Conservation (phyloP, 2,888 invertebrate genomes). For the Tetragonisca angustula region DNA sequence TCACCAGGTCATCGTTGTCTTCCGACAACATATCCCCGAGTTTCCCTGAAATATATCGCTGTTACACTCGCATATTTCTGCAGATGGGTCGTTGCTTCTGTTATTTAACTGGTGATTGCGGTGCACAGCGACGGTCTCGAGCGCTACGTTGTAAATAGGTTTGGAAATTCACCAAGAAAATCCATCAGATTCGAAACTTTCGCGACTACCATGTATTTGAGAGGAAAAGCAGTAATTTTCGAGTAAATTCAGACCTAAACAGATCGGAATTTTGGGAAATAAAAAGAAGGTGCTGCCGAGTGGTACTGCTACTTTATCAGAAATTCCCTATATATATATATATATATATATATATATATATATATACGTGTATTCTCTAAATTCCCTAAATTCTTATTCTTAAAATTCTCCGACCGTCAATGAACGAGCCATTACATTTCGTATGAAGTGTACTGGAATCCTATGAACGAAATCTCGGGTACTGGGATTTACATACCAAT, state of each 20-base stretch:
- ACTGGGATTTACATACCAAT: neutral
- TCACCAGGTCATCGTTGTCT: conserved; percentile 66
- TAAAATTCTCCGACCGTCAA: too few species aligned
- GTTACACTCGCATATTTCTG: conserved; percentile 34
- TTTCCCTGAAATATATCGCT: conserved; percentile 33
- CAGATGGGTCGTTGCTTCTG: conserved; percentile 27
- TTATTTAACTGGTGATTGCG: conserved; percentile 35
- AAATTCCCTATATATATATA: too few species aligned
- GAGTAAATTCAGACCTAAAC: neutral
- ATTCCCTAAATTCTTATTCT: too few species aligned
- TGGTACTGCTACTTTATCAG: neutral
- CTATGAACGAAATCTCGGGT: neutral
- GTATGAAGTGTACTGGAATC: neutral
- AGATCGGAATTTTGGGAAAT: neutral
- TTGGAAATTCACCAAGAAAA: too few species aligned
- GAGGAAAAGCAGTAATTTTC: neutral
- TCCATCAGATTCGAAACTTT: neutral
- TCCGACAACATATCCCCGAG: conserved; percentile 37
- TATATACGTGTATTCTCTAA: too few species aligned
- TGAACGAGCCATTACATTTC: too few species aligned
- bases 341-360: too few species aligned
- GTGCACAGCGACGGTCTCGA: neutral
- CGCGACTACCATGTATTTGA: neutral
- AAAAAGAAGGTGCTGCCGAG: neutral
- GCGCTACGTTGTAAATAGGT: too few species aligned